These are phyloP conservation scores for Synanthedon formicaeformis DNA, from an alignment of 2,888 invertebrate genomes.

Conservation along the genomic window DNA sequence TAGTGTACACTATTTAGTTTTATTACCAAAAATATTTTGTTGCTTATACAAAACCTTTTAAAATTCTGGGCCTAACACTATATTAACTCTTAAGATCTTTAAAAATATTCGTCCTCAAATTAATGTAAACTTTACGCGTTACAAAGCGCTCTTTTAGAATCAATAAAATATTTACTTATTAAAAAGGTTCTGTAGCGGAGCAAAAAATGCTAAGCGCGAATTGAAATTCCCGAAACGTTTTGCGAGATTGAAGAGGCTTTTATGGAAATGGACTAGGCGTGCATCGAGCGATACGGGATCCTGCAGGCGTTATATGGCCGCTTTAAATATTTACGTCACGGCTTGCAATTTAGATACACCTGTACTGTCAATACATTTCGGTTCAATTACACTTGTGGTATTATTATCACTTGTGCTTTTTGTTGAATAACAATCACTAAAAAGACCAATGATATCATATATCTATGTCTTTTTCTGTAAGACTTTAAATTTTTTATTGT, in stretches of 20 bases:
- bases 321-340: conserved; percentile 59
- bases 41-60: no score
- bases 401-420: not conserved
- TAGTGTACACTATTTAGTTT: not conserved
- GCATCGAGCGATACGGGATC: conserved; percentile 40
- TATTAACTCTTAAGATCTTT: not conserved
- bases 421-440: no score
- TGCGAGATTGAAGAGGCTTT: conserved; percentile 69
- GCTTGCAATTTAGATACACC: conserved; percentile 46
- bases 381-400: not conserved
- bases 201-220: conserved; percentile 56
- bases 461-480: no score
- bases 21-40: no score
- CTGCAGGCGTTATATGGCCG: conserved; percentile 25
- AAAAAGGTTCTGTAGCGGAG: conserved; percentile 16
- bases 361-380: not conserved
- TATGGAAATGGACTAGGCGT: conserved; percentile 66
- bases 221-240: conserved; percentile 67
- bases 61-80: no score
- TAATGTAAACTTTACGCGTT: conserved; percentile 1
- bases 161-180: conserved; percentile 16
- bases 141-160: not conserved
- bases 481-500: no score
- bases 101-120: not conserved
- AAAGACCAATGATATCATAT: no score